Evolutionary conservation across 2,888 invertebrate genomes (phyloP), one percentile per base, ranked within the genome.

Genomic region (Capitulum mitella): DNA sequence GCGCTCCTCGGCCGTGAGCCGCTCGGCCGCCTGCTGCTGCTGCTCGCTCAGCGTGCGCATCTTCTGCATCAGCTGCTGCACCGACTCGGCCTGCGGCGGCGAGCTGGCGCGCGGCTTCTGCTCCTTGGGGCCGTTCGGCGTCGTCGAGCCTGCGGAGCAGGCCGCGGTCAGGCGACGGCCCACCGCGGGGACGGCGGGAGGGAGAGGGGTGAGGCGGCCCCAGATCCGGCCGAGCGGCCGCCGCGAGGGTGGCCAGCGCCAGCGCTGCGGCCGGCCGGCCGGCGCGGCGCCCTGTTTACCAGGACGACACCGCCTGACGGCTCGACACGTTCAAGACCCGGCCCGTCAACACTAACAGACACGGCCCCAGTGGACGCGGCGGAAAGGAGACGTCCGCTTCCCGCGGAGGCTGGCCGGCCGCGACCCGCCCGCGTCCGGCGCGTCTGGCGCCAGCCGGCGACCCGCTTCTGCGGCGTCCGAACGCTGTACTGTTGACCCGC

Each of bases 31-130:
- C 40, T 40, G 70, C 58, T 29, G 58, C 40, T 40, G 37, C 70
- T 70, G 70, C 37, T 70, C 70, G 37, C 70, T 70, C 19, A 70
- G 70, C 10, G 70, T 26, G 70, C 70, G 70, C 70, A 70, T 70
- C 70, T 70, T 70, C 70, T 70, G 70, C 70, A 70, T 40, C 37
- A 70, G 70, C 70, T 70, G 37, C 40, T 40, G 26, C 5, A 70
- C 70, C 5, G 70, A 40, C 70, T 12, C 70, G 37, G 22, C 70
- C 1, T 14, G 26, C 6, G 70, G 22, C 70, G 70, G 70, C 37
- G 70, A 26, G 26, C 37, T 12, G 37, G 70, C 37, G 40, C 70
- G 40, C 70, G 37, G 19, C 40, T 37, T 8, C 8, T 6, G 19
- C 37, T 40, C 70, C 40, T 37, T 40, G 70, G 37, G 37, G 64